A percentile compares a stretch with the other conserved stretches of the same genome.
Evolutionary conservation across 1,140 invertebrate species (phyloP).

Genomic region (Cydia amplana): DNA sequence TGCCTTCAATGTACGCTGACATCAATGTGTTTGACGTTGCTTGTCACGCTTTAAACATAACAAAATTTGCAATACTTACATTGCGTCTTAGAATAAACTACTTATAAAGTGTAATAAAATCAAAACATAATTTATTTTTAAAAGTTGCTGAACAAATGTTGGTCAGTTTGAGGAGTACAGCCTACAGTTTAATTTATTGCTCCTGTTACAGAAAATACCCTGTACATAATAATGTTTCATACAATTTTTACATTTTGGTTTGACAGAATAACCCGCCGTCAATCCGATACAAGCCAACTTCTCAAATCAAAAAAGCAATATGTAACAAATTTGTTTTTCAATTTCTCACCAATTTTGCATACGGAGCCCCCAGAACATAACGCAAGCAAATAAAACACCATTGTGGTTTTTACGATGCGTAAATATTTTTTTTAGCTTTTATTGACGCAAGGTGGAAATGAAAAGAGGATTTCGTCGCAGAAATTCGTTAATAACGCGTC

Average conservation of each 20-base stretch:
- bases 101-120: too few species aligned
- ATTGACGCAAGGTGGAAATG: conserved; percentile 62
- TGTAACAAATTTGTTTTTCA: conserved; percentile 79
- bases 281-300: conserved; percentile 36
- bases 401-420: conserved; percentile 73
- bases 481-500: conserved; percentile 51
- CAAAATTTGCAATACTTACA: too few species aligned
- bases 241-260: conserved; percentile 35
- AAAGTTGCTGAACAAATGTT: too few species aligned
- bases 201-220: too few species aligned
- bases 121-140: too few species aligned
- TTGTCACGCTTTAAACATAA: too few species aligned
- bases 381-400: conserved; percentile 62
- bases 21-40: too few species aligned
- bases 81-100: too few species aligned
- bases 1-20: too few species aligned
- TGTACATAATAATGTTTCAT: too few species aligned
- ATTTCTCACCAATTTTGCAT: conserved; percentile 78
- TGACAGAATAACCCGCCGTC: conserved; percentile 47
- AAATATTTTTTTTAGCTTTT: conserved; percentile 60
- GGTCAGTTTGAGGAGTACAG: too few species aligned
- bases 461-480: conserved; percentile 58
- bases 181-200: too few species aligned
- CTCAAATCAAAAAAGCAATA: conserved; percentile 75
- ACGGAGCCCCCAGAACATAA: conserved; percentile 53